These are phyloP conservation scores for Martes flavigula DNA, from an alignment of 2,797 vertebrate species.

Conservation along the genomic window DNA sequence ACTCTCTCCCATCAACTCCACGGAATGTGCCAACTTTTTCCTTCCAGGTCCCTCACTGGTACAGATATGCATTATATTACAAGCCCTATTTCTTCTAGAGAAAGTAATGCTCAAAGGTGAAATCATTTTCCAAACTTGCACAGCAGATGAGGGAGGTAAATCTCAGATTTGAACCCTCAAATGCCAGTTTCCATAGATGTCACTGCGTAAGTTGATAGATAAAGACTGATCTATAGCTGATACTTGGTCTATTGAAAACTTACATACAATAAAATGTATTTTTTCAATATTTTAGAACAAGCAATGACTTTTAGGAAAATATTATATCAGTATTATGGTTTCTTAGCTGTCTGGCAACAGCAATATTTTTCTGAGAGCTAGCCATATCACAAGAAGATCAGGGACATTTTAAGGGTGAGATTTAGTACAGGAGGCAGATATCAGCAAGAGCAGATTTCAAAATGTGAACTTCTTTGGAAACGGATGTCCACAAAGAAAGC, in stretches of 20 bases:
- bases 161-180: background rate
- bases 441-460: constrained; percentile 23
- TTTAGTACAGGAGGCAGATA: constrained; percentile 29
- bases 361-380: constrained; percentile 21
- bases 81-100: background rate
- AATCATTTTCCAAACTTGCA: background rate
- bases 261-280: background rate
- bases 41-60: background rate
- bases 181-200: too few relatives aligned
- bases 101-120: background rate
- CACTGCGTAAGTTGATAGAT: background rate
- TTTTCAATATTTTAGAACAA: background rate
- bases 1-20: background rate
- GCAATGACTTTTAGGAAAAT: background rate
- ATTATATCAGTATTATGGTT: background rate
- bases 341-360: background rate
- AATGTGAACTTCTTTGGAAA: constrained; percentile 37
- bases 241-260: background rate
- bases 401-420: constrained; percentile 19
- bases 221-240: background rate
- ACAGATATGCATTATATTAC: background rate
- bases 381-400: constrained; percentile 17
- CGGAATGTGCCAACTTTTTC: background rate
- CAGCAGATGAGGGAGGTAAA: background rate
- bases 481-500: background rate